These are phyloP conservation scores for Spodoptera littoralis DNA, from an alignment of 2,888 invertebrate genomes.

Conservation along the genomic window DNA sequence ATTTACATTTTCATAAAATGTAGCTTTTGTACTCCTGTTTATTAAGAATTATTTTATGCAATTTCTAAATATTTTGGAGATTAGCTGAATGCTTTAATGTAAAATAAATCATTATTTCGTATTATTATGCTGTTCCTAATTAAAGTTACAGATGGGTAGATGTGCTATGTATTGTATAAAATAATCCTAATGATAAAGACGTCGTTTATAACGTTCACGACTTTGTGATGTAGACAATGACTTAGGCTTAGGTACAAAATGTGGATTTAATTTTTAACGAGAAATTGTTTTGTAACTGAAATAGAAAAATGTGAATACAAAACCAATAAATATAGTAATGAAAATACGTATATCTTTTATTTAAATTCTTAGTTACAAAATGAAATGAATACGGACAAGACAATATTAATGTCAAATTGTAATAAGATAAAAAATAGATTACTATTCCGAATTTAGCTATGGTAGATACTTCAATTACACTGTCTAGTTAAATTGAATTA, in stretches of 20 bases:
- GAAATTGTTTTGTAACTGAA: constrained; percentile 86
- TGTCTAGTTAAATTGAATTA: constrained; percentile 18
- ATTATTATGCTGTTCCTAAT: constrained; percentile 43
- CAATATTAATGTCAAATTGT: too few species aligned
- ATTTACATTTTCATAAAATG: constrained; percentile 1
- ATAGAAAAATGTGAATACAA: constrained; percentile 86
- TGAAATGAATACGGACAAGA: background rate
- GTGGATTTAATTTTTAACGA: constrained; percentile 80
- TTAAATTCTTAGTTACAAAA: background rate
- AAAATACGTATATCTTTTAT: constrained; percentile 43
- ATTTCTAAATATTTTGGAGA: constrained; percentile 20
- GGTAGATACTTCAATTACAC: background rate
- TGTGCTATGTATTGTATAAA: constrained; percentile 49
- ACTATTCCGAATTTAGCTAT: too few species aligned
- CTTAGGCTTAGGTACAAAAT: constrained; percentile 85
- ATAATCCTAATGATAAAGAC: constrained; percentile 49
- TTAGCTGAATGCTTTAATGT: constrained; percentile 27
- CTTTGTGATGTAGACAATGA: constrained; percentile 84
- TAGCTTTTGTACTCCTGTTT: constrained; percentile 17
- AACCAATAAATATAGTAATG: constrained; percentile 86
- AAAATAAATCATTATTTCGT: constrained; percentile 9
- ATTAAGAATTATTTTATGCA: background rate
- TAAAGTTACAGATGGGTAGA: constrained; percentile 53
- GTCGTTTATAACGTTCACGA: constrained; percentile 63
- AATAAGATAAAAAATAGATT: too few species aligned